phyloP scores from a whole-genome alignment of 2,888 invertebrate genomes.

The Nineta flava region DNA sequence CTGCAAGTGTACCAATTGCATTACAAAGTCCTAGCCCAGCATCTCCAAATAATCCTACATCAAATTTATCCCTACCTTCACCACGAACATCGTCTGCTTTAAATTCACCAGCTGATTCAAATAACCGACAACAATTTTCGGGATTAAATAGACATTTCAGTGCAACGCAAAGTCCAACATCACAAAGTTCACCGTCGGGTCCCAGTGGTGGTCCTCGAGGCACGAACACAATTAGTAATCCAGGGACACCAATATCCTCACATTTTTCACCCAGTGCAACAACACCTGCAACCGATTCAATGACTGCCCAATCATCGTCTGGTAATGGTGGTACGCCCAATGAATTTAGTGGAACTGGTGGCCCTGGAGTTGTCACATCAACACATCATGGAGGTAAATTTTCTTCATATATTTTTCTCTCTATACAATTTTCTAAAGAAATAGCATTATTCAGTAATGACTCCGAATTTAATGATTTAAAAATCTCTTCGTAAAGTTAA shows the following conservation, averaged over 20 bases:
- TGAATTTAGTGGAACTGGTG: neutral
- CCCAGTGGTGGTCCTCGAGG: conserved; percentile 22
- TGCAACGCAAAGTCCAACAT: conserved; percentile 43
- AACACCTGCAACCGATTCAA: conserved; percentile 25
- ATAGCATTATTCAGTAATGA: too few relatives aligned
- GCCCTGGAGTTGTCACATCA: neutral
- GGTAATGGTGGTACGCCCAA: neutral
- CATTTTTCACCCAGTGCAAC: conserved; percentile 38
- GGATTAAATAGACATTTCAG: conserved; percentile 31
- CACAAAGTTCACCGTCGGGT: conserved; percentile 41
- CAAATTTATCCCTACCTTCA: conserved; percentile 56
- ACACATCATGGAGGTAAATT: conserved; percentile 17
- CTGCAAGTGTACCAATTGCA: conserved; percentile 57
- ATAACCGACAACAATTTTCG: conserved; percentile 32
- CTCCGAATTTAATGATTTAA: too few relatives aligned
- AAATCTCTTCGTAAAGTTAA: too few relatives aligned
- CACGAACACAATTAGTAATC: conserved; percentile 47
- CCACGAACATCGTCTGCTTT: conserved; percentile 51
- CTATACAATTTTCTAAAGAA: too few relatives aligned
- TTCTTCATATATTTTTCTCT: too few relatives aligned
- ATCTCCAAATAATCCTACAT: conserved; percentile 54
- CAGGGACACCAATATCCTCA: conserved; percentile 51
- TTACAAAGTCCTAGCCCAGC: conserved; percentile 57
- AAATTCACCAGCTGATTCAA: conserved; percentile 52
- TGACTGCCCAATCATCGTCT: conserved; percentile 13